Evolutionary conservation across 2,113 vertebrate species (phyloP).

Genomic region (Petromus typicus): DNA sequence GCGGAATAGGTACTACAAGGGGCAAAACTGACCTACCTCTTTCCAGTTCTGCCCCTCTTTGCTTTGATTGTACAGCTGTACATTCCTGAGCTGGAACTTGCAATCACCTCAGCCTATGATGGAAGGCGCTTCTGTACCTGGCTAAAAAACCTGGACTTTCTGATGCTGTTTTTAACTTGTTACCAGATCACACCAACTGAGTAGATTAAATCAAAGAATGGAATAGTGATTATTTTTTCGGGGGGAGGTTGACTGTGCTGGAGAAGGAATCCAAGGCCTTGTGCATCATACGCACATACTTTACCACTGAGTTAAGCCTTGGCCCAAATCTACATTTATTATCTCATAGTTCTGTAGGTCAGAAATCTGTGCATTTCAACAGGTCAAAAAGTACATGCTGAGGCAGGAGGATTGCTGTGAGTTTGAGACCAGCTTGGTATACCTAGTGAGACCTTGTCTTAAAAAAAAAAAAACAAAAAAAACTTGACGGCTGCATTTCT

Average conservation of each 20-base stretch:
- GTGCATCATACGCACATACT: background rate
- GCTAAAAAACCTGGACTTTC: background rate
- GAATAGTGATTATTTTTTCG: background rate
- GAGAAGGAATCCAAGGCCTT: background rate
- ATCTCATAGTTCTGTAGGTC: background rate
- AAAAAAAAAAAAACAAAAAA: too few relatives aligned
- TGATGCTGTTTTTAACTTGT: background rate
- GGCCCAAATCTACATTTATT: background rate
- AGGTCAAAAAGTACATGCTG: background rate
- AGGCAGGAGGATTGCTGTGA: background rate
- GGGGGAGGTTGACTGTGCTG: background rate
- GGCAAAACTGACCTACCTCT: background rate
- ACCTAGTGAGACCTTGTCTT: background rate
- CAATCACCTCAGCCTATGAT: background rate
- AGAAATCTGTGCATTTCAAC: background rate
- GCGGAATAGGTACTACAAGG: background rate
- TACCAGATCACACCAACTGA: background rate
- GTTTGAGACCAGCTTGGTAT: background rate
- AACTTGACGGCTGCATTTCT: background rate
- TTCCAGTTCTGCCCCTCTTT: background rate
- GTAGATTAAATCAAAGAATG: background rate
- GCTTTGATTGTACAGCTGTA: background rate
- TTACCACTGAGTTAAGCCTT: background rate
- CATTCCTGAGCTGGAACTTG: background rate
- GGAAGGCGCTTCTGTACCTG: background rate